Base-by-base conservation (phyloP, 2,113 vertebrate species). In the Ophthalmolycus amberensis region DNA sequence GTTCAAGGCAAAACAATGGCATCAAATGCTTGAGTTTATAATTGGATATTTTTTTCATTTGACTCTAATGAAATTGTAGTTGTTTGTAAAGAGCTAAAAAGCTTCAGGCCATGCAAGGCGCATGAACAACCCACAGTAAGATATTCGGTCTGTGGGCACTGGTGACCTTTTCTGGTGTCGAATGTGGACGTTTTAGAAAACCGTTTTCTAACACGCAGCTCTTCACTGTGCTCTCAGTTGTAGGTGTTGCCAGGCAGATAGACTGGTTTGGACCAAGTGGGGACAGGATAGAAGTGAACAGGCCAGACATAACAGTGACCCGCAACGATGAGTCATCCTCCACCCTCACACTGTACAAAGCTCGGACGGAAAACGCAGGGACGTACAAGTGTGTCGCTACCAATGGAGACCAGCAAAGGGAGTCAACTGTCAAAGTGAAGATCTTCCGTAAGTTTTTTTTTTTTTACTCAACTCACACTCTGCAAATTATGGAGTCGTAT, bases 211-310 rank as follows among this genome's bases (percentile, higher is more conserved):
- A 63, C 75, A 29, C 15, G 1, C 42, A 71, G 25, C 12, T 88
- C 71, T 82, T 73, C 56, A 40, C 32, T 91, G 15, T 88, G 64
- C 46, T 71, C 64, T 69, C 77, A 95, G 98, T 97, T 91, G 95
- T 95, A 7, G 97, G 97, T 6, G 96, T 96, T 84, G 96, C 96
- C 89, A 97, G 95, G 89, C 96, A 96, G 60, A 98, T 99, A 88
- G 97, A 97, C 86, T 99, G 98, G 98, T 99, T 96, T 77, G 97
- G 96, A n/a, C 98, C 98, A 5, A 96, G 89, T 0, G 98, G 98
- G 0, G 97, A 99, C 85, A 94, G 95, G 89, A 96, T 99, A 84
- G 96, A 91, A 7, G 95, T 95, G 0, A 97, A 96, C 94, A 95
- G 97, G 79, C 96, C 96, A 89, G 97, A 96, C 84, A 95, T 99